Percentiles rank a stretch among this genome's conserved stretches.
These are phyloP conservation scores for Onychomys torridus DNA, from an alignment of 2,797 vertebrate species.

Conservation along the genomic window DNA sequence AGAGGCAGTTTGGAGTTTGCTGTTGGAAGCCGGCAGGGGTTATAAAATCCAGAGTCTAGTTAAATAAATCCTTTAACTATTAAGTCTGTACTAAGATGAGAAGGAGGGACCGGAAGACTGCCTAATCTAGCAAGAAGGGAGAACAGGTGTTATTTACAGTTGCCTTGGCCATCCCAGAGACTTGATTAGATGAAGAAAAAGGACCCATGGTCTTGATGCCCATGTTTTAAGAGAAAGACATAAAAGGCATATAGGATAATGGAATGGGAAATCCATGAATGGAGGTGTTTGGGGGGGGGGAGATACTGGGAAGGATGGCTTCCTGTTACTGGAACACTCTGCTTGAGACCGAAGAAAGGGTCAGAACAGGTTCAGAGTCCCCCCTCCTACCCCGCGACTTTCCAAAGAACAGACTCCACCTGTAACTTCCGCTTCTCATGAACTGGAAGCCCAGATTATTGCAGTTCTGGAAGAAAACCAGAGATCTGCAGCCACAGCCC, in stretches of 20 bases:
- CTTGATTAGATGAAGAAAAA: conserved; percentile 32
- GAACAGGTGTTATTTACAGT: conserved; percentile 42
- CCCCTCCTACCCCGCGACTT: no score
- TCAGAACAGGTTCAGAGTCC: not conserved
- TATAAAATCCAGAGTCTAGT: conserved; percentile 73
- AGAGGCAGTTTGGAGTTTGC: conserved; percentile 72
- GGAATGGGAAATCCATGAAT: not conserved
- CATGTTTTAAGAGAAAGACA: not conserved
- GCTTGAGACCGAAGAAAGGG: not conserved
- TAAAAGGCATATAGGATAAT: not conserved
- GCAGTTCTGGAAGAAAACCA: conserved; percentile 13
- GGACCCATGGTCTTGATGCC: not conserved
- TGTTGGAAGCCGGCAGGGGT: conserved; percentile 64
- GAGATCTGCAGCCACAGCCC: not conserved
- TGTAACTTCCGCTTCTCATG: not conserved
- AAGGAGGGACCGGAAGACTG: conserved; percentile 51
- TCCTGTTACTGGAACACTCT: not conserved
- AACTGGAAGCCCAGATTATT: not conserved
- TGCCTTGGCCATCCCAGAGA: not conserved
- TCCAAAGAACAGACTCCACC: not conserved
- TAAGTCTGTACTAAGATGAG: conserved; percentile 66
- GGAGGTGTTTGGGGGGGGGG: not conserved
- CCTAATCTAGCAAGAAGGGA: conserved; percentile 13
- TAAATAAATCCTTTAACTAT: conserved; percentile 79
- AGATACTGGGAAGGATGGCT: not conserved